These are phyloP conservation scores for Pterostichus niger DNA, from an alignment of 2,888 invertebrate species.

Conservation along the genomic window DNA sequence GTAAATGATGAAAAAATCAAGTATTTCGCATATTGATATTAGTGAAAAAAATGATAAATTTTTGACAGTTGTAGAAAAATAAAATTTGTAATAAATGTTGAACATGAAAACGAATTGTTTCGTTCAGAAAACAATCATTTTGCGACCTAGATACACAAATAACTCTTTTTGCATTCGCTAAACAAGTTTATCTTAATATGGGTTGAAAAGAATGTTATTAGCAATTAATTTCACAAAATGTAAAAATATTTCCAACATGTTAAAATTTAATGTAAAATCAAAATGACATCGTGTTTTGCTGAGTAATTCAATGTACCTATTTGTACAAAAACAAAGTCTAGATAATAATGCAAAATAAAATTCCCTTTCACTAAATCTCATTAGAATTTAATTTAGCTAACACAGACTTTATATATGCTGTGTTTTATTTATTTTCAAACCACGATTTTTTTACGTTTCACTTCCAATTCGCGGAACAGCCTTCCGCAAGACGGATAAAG, in stretches of 20 bases:
- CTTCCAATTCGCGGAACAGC: background rate
- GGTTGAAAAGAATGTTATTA: too few relatives aligned
- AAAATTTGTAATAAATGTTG: too few relatives aligned
- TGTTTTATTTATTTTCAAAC: constrained; percentile 12
- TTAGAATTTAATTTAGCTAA: constrained; percentile 48
- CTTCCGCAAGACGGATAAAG: constrained; percentile 8
- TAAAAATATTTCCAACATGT: background rate
- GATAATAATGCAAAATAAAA: constrained; percentile 32
- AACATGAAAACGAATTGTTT: too few relatives aligned
- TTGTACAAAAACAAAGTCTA: background rate
- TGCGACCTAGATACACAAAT: too few relatives aligned
- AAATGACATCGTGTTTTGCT: constrained; percentile 37
- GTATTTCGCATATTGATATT: too few relatives aligned
- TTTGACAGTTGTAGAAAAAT: too few relatives aligned
- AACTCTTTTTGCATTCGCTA: background rate
- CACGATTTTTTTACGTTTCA: constrained; percentile 13
- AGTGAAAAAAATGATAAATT: too few relatives aligned
- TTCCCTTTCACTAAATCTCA: constrained; percentile 52
- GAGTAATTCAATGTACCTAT: constrained; percentile 21
- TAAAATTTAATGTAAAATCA: constrained; percentile 15
- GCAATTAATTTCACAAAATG: background rate
- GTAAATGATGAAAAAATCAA: too few relatives aligned
- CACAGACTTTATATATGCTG: constrained; percentile 33
- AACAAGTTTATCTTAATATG: too few relatives aligned
- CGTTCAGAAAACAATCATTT: too few relatives aligned